phyloP scores from a whole-genome alignment of 2,888 invertebrate genomes.

The Papilio gigon region DNA sequence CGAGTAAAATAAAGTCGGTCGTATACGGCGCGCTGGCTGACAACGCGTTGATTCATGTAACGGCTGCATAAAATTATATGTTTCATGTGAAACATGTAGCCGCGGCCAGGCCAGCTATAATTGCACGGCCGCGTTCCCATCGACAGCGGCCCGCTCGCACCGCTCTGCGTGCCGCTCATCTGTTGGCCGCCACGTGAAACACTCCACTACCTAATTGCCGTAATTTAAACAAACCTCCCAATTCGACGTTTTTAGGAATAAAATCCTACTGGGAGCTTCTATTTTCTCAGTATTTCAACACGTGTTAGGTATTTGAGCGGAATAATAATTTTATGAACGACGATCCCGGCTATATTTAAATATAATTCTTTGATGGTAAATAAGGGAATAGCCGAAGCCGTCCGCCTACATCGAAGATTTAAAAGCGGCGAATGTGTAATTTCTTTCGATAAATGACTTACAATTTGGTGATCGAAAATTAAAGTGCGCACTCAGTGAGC shows the following conservation, averaged over 20 bases:
- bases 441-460: constrained; percentile 46
- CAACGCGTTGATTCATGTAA: constrained; percentile 59
- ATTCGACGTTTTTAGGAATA: constrained; percentile 69
- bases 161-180: constrained; percentile 61
- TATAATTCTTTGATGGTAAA: constrained; percentile 24
- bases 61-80: constrained; percentile 51
- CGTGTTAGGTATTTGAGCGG: constrained; percentile 47
- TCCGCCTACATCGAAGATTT: constrained; percentile 12
- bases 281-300: constrained; percentile 54
- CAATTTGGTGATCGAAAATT: constrained; percentile 47
- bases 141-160: constrained; percentile 48
- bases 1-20: constrained; percentile 18
- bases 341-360: constrained; percentile 24
- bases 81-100: constrained; percentile 55
- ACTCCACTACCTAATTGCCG: constrained; percentile 63
- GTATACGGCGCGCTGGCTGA: constrained; percentile 44
- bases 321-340: constrained; percentile 33
- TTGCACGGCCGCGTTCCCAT: constrained; percentile 60
- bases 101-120: constrained; percentile 54
- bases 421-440: constrained; percentile 32
- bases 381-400: neutral
- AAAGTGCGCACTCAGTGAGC: constrained; percentile 46
- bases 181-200: constrained; percentile 70
- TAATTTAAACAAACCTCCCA: constrained; percentile 75
- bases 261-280: constrained; percentile 61